Percentiles rank a stretch among this genome's conserved stretches.
phyloP scores from a whole-genome alignment of 2,113 vertebrate genomes.

The Trinectes maculatus region DNA sequence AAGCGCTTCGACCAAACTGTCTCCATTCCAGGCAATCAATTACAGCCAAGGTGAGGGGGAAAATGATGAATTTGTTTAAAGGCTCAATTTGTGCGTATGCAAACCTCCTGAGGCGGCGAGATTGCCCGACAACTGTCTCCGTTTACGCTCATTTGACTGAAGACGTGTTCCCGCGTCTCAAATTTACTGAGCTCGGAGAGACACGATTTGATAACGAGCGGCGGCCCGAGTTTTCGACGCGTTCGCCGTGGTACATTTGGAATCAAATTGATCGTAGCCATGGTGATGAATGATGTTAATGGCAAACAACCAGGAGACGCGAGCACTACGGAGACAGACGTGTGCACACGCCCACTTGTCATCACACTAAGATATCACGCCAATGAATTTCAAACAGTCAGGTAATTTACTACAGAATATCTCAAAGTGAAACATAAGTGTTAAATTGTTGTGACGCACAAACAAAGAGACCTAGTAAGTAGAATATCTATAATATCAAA shows the following conservation, averaged over 20 bases:
- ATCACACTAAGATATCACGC: neutral
- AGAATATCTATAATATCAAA: conserved; percentile 32
- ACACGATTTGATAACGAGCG: conserved; percentile 55
- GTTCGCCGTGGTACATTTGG: conserved; percentile 26
- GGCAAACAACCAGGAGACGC: conserved; percentile 16
- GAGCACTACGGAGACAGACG: neutral
- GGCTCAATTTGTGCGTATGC: conserved; percentile 19
- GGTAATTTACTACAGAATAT: conserved; percentile 8
- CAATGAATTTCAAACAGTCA: conserved; percentile 30
- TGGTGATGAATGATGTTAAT: conserved; percentile 16
- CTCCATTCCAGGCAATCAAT: conserved; percentile 74
- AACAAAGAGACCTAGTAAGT: conserved; percentile 33
- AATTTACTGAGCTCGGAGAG: conserved; percentile 55
- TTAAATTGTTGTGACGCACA: neutral
- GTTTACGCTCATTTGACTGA: conserved; percentile 60
- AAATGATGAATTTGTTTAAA: conserved; percentile 72
- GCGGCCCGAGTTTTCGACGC: conserved; percentile 44
- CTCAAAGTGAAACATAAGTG: conserved; percentile 16
- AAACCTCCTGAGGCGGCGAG: conserved; percentile 22
- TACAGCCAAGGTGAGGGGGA: conserved; percentile 71
- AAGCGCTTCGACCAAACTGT: conserved; percentile 71
- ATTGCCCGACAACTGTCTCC: conserved; percentile 52
- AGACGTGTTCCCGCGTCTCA: conserved; percentile 47
- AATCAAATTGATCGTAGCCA: conserved; percentile 53
- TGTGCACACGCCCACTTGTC: conserved; percentile 4